These are phyloP conservation scores for Lagria hirta DNA, from an alignment of 2,888 invertebrate genomes.

Conservation along the genomic window DNA sequence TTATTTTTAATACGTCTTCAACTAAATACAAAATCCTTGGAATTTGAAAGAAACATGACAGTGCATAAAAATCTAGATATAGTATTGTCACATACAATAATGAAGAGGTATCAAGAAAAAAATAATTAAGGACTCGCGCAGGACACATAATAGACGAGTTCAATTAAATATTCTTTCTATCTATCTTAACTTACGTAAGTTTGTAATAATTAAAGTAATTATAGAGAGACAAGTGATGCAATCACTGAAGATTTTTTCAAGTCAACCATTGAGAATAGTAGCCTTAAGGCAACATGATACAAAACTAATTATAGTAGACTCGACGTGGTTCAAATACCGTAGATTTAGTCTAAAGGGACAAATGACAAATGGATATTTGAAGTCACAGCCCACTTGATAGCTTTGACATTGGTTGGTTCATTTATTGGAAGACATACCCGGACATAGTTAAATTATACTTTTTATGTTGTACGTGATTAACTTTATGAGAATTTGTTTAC, in stretches of 20 bases:
- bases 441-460: conserved; percentile 33
- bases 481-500: conserved; percentile 29
- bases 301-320: conserved; percentile 50
- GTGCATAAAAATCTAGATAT: conserved; percentile 23
- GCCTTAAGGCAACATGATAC: conserved; percentile 42
- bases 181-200: conserved; percentile 45
- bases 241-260: conserved; percentile 42
- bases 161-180: conserved; percentile 46
- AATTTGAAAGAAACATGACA: conserved; percentile 31
- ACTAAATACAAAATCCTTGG: conserved; percentile 28
- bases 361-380: conserved; percentile 50
- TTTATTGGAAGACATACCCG: conserved; percentile 39
- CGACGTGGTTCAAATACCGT: conserved; percentile 47
- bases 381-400: conserved; percentile 37
- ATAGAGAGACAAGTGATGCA: conserved; percentile 47
- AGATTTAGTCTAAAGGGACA: conserved; percentile 50
- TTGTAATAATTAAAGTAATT: conserved; percentile 46
- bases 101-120: conserved; percentile 17
- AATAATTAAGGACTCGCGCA: conserved; percentile 19
- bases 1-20: conserved; percentile 19
- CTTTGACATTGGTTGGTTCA: conserved; percentile 37
- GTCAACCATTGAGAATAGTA: conserved; percentile 39
- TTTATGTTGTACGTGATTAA: conserved; percentile 28
- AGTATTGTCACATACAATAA: conserved; percentile 23
- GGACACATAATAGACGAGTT: conserved; percentile 36